phyloP scores from a whole-genome alignment of 1,140 invertebrate genomes.

The Watersipora subatra region DNA sequence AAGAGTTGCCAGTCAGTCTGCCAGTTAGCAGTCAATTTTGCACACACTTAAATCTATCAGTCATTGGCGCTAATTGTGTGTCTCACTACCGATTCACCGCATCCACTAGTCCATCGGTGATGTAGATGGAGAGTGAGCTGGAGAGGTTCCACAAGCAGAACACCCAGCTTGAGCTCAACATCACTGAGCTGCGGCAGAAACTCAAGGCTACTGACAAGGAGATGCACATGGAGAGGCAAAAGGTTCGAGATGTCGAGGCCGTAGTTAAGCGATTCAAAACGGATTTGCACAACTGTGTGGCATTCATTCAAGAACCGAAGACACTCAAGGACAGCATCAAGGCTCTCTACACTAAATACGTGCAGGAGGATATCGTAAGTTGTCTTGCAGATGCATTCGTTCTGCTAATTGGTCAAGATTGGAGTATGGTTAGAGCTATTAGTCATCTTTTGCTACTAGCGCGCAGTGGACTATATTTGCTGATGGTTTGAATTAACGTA shows the following conservation, averaged over 20 bases:
- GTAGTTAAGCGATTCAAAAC: conserved; percentile 59
- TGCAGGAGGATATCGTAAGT: conserved; percentile 42
- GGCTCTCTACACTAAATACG: conserved; percentile 61
- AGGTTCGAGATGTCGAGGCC: conserved; percentile 49
- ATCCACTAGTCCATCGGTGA: too few relatives aligned
- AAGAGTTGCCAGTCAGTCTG: too few relatives aligned
- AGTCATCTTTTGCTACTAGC: too few relatives aligned
- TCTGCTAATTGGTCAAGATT: too few relatives aligned
- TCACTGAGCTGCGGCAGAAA: conserved; percentile 61
- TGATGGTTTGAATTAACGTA: too few relatives aligned
- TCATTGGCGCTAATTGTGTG: too few relatives aligned
- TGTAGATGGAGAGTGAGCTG: conserved; percentile 52
- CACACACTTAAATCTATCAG: too few relatives aligned
- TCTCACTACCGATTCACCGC: too few relatives aligned
- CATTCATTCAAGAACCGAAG: conserved; percentile 58
- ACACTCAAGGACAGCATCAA: conserved; percentile 64
- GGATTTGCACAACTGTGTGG: conserved; percentile 61
- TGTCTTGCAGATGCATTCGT: conserved; percentile 2
- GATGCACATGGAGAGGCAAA: conserved; percentile 49
- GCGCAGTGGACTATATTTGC: too few relatives aligned
- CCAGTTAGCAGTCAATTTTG: too few relatives aligned
- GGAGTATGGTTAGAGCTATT: too few relatives aligned
- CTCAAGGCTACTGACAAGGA: conserved; percentile 54
- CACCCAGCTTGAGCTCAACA: conserved; percentile 53
- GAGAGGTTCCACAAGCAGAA: conserved; percentile 55